phyloP scores from a whole-genome alignment of 1,140 invertebrate genomes.

The Trinorchestia longiramus region DNA sequence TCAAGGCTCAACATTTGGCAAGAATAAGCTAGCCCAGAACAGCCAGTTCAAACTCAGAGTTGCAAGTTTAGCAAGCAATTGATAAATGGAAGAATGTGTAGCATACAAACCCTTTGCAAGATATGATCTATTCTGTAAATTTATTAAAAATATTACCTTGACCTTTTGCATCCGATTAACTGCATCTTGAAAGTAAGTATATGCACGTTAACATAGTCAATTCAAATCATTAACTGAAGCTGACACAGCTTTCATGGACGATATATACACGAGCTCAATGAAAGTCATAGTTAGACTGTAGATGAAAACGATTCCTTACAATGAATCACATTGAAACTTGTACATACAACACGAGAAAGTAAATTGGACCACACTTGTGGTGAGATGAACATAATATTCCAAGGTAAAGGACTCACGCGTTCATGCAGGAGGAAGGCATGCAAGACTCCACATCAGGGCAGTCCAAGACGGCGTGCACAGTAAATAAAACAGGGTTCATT shows the following conservation, averaged over 20 bases:
- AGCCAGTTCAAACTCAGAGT: neutral
- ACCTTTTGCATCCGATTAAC: neutral
- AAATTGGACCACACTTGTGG: neutral
- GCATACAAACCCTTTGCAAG: neutral
- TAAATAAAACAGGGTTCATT: neutral
- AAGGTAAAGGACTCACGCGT: constrained; percentile 1
- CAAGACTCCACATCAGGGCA: neutral
- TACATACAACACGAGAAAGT: neutral
- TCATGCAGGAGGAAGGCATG: constrained; percentile 17
- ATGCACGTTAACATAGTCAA: neutral
- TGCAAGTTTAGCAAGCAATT: neutral
- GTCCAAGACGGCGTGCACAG: constrained; percentile 29
- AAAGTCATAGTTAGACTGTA: neutral
- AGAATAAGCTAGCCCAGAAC: neutral
- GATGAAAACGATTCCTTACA: neutral
- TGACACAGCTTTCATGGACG: neutral
- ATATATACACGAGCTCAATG: neutral
- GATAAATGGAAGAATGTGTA: neutral
- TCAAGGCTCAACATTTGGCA: neutral
- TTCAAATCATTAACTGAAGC: neutral
- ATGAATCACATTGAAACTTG: neutral
- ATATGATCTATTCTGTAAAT: neutral
- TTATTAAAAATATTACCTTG: neutral
- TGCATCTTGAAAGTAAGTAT: neutral
- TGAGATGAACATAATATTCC: neutral